These are phyloP conservation scores for Urocolius indicus DNA, from an alignment of 2,113 vertebrate species.

Conservation along the genomic window DNA sequence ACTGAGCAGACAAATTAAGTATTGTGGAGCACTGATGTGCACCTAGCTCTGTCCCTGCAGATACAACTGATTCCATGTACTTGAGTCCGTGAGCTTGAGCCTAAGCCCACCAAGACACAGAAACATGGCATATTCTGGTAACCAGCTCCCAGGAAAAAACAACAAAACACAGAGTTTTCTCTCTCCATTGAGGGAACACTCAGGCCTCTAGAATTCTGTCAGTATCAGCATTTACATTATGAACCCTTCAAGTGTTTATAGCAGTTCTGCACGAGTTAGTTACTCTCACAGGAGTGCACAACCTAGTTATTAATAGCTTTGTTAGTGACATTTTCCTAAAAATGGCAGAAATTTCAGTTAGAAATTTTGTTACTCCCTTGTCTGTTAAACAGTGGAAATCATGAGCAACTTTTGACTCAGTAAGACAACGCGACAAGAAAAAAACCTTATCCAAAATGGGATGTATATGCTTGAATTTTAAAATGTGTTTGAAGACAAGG, in stretches of 20 bases:
- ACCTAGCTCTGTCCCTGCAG: not conserved
- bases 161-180: not conserved
- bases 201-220: not conserved
- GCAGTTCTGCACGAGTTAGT: not conserved
- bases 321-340: not conserved
- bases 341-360: not conserved
- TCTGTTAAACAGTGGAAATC: not conserved
- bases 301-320: not conserved
- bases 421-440: not conserved
- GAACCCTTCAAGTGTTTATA: not conserved
- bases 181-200: not conserved
- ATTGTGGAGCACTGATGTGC: not conserved
- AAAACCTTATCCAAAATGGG: not conserved
- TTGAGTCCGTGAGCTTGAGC: not conserved
- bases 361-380: not conserved
- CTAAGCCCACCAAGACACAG: not conserved
- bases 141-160: not conserved
- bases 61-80: not conserved
- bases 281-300: not conserved
- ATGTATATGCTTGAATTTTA: not conserved
- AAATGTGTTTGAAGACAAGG: not conserved
- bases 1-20: not conserved
- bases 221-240: not conserved
- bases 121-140: fast-evolving
- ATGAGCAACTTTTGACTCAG: not conserved